A percentile compares a stretch with the other conserved stretches of the same genome.
These are phyloP conservation scores for Calephelis perditalis DNA, from an alignment of 2,888 invertebrate genomes.

Conservation along the genomic window DNA sequence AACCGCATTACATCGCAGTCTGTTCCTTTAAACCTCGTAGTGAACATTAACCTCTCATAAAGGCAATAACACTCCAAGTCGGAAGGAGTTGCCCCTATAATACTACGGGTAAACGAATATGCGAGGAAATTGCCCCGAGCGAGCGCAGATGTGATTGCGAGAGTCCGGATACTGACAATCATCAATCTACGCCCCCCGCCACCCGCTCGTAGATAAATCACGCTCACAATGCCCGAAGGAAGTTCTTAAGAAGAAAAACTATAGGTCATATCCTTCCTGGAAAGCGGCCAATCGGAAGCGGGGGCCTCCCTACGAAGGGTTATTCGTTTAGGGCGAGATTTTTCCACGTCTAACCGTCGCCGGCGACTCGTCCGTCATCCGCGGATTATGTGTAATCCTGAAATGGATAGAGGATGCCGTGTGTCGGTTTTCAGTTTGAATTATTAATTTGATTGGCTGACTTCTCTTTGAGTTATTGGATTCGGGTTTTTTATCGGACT, in stretches of 20 bases:
- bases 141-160: constrained; percentile 67
- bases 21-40: constrained; percentile 6
- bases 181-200: constrained; percentile 60
- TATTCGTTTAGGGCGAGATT: constrained; percentile 54
- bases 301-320: constrained; percentile 48
- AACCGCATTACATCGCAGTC: constrained; percentile 1
- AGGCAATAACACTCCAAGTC: constrained; percentile 67
- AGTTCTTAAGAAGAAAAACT: constrained; percentile 79
- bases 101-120: constrained; percentile 74
- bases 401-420: constrained; percentile 42
- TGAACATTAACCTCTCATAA: constrained; percentile 36
- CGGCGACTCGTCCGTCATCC: constrained; percentile 45
- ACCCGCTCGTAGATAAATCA: constrained; percentile 63
- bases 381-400: constrained; percentile 48
- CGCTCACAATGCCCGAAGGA: constrained; percentile 73
- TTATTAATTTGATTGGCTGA: constrained; percentile 43
- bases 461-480: constrained; percentile 3
- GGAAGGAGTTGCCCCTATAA: constrained; percentile 68
- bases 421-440: constrained; percentile 39
- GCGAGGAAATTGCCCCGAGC: constrained; percentile 67
- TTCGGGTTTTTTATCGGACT: not conserved
- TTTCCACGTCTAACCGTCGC: constrained; percentile 43
- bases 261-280: constrained; percentile 78
- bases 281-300: constrained; percentile 73
- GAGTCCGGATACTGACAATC: constrained; percentile 65